phyloP scores from a whole-genome alignment of 1,140 invertebrate species.

The Gyrodactylus salaris region DNA sequence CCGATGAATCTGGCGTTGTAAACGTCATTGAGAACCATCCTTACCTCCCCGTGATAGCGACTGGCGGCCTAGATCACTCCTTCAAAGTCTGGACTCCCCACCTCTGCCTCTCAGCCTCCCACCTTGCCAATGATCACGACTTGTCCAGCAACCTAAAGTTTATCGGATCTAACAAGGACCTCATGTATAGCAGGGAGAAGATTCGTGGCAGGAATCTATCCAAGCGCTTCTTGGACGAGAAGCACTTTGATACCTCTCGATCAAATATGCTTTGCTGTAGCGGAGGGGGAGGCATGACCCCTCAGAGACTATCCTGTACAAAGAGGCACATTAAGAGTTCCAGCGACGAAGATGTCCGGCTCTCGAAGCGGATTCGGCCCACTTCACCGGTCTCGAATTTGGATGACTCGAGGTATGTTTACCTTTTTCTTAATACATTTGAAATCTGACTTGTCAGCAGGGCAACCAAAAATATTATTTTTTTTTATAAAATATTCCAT shows the following conservation, averaged over 20 bases:
- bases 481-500: too few species aligned
- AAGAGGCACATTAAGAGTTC: too few species aligned
- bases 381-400: too few species aligned
- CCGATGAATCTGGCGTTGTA: constrained; percentile 22
- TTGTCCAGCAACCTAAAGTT: neutral
- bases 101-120: neutral
- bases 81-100: constrained; percentile 29
- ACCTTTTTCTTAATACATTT: too few species aligned
- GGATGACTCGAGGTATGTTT: too few species aligned
- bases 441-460: too few species aligned
- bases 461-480: too few species aligned
- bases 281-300: too few species aligned
- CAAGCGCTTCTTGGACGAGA: neutral
- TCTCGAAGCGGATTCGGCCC: too few species aligned
- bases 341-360: too few species aligned
- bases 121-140: neutral
- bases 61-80: constrained; percentile 54
- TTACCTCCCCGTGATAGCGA: constrained; percentile 44
- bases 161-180: neutral
- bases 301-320: too few species aligned
- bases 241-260: neutral
- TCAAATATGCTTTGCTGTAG: neutral
- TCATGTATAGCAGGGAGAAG: neutral
- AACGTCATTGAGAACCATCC: constrained; percentile 70
- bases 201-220: neutral